Evolutionary conservation across 2,797 vertebrate species (phyloP), one percentile per base, ranked within the genome.

Genomic region (Macrochelys suwanniensis): DNA sequence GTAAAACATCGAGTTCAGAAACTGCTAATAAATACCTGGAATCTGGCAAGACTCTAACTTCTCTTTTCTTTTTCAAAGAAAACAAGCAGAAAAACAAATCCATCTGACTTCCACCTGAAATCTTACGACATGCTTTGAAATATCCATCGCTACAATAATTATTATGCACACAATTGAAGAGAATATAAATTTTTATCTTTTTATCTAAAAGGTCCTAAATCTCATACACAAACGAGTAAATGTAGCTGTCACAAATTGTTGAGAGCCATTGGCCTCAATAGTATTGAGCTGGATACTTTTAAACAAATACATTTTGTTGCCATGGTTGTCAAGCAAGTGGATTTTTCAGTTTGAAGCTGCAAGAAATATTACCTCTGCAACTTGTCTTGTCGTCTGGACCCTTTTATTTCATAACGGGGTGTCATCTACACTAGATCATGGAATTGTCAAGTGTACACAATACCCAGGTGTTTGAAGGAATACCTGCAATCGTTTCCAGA

Each of bases 21-120:
- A 68, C 33, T 8, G 21, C 68, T 71, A 71, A 42, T 68, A 68
- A 37, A 68, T 71, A 42, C n/a, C 6, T 92, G 88, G 65, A 96
- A 76, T 81, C 7, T 0, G 89, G 25, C 51, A 88, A 94, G 93
- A 92, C 0, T n/a, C 61, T 37, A n/a, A 17, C 17, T 33, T 65
- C n/a, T 15, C 26, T 31, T 33, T 65, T 11, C 8, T n/a, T 65
- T 68, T 37, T 10, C 68, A 42, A 71, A 71, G 19, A 68, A 68
- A 65, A n/a, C 17, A 11, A 37, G n/a, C n/a, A 37, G 93, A 87
- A 95, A 91, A 96, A 92, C 49, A 91, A 90, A 93, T 80, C 89
- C 94, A 89, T 84, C 74, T 94, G 96, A 91, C 80, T 59, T 95
- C 89, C 80, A 88, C 80, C 84, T 90, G 84, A 88, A 91, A 82